A percentile compares a stretch with the other conserved stretches of the same genome.
Conservation (phyloP, 2,797 vertebrate species). For the Spheniscus humboldti region DNA sequence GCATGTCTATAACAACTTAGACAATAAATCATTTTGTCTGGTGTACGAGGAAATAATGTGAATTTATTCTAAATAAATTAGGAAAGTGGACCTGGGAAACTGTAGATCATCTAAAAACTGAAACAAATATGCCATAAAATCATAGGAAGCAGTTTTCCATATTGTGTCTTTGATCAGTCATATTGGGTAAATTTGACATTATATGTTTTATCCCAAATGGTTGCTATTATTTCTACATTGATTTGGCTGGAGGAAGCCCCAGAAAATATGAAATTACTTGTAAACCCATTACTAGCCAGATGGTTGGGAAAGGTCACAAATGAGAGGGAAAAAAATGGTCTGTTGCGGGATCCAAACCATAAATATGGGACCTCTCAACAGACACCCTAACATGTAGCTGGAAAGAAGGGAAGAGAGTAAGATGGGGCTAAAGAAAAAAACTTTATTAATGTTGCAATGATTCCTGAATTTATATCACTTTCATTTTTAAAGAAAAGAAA, state of each 20-base stretch:
- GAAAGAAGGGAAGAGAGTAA: not conserved
- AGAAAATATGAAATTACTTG: slow-evolving; percentile 25
- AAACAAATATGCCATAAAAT: not conserved
- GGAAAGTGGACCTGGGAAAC: not conserved
- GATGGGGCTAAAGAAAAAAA: not conserved
- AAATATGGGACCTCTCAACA: slow-evolving; percentile 27
- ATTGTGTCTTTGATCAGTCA: not conserved
- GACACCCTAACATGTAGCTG: not conserved
- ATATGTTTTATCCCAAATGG: not conserved
- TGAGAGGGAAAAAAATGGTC: not conserved
- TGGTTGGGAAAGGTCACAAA: slow-evolving; percentile 8
- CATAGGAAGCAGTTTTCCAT: not conserved
- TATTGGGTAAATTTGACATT: not conserved
- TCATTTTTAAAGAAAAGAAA: slow-evolving; percentile 4
- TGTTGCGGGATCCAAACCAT: slow-evolving; percentile 7
- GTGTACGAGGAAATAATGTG: not conserved
- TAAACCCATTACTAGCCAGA: slow-evolving; percentile 9
- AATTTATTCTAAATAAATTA: not conserved
- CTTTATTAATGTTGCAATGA: not conserved
- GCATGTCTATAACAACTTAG: not conserved
- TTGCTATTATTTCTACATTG: slow-evolving; percentile 12
- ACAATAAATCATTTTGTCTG: not conserved
- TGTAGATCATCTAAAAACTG: not conserved
- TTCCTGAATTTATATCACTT: not conserved
- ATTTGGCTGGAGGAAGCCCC: not conserved